Evolutionary conservation across 2,797 vertebrate genomes (phyloP).

Genomic region (Hyperoplus lanceolatus): DNA sequence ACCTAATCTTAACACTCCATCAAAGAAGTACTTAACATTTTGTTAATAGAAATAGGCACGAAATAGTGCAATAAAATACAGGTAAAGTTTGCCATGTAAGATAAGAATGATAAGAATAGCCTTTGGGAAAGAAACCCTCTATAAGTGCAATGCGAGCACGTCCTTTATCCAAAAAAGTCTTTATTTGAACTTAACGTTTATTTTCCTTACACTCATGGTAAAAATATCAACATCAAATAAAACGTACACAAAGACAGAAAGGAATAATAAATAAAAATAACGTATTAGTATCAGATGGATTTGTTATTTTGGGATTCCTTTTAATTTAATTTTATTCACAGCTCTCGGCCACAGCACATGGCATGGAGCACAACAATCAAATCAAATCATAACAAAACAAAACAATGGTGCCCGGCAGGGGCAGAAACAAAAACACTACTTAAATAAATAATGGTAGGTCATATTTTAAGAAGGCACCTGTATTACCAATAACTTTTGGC

Average conservation of each 20-base stretch:
- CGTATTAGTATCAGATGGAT: neutral
- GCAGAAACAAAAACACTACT: too few relatives aligned
- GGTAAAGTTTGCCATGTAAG: neutral
- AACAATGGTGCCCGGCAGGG: too few relatives aligned
- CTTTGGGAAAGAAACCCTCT: neutral
- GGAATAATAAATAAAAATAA: neutral
- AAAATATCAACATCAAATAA: neutral
- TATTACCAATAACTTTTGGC: too few relatives aligned
- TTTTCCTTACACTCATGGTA: neutral
- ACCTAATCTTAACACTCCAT: neutral
- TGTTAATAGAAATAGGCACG: neutral
- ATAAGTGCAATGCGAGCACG: neutral
- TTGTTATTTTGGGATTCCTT: neutral
- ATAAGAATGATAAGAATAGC: neutral
- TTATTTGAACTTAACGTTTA: neutral
- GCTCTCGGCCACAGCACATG: too few relatives aligned
- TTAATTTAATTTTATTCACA: too few relatives aligned
- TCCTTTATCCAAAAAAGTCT: neutral
- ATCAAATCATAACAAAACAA: too few relatives aligned
- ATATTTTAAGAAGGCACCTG: too few relatives aligned
- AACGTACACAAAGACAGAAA: neutral
- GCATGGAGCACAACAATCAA: too few relatives aligned
- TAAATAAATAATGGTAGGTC: too few relatives aligned
- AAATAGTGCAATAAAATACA: neutral
- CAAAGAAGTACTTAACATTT: neutral